Percentiles rank a stretch among this genome's conserved stretches.
Evolutionary conservation across 2,888 invertebrate species (phyloP).

Genomic region (Nesidiocoris tenuis): DNA sequence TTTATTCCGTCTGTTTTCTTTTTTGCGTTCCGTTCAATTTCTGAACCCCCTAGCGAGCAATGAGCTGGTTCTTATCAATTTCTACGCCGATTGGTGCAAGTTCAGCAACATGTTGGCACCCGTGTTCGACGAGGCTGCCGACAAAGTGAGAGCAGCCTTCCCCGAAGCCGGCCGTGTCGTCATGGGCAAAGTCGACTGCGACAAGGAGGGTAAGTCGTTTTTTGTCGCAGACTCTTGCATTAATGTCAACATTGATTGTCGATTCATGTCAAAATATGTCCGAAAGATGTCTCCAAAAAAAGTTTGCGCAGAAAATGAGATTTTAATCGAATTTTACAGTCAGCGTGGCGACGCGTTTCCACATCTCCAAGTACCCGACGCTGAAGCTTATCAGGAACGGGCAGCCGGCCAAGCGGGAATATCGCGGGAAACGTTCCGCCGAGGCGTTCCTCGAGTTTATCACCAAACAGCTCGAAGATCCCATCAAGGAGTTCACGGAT

Average conservation of each 20-base stretch:
- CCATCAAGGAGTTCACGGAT: slow-evolving; percentile 73
- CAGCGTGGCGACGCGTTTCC: slow-evolving; percentile 82
- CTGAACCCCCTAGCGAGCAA: slow-evolving; percentile 83
- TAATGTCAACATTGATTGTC: neutral
- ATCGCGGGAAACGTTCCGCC: slow-evolving; percentile 80
- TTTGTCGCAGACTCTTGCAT: no score
- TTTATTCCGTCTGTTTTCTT: no score
- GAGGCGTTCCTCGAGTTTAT: slow-evolving; percentile 89
- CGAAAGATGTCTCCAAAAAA: no score
- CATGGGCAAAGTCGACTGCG: slow-evolving; percentile 96
- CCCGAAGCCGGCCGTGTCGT: slow-evolving; percentile 78
- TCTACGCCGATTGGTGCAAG: slow-evolving; percentile 99
- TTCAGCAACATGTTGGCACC: slow-evolving; percentile 97
- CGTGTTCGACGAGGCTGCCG: slow-evolving; percentile 93
- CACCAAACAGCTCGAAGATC: slow-evolving; percentile 82
- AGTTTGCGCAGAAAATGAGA: no score
- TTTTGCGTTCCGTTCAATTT: neutral
- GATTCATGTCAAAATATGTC: neutral
- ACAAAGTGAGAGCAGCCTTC: slow-evolving; percentile 75
- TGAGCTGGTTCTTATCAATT: slow-evolving; percentile 97
- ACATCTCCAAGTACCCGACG: slow-evolving; percentile 98
- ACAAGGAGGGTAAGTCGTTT: slow-evolving; percentile 70
- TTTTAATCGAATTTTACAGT: slow-evolving; percentile 55
- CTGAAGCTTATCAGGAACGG: slow-evolving; percentile 92
- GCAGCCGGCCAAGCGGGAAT: slow-evolving; percentile 84